phyloP scores from a whole-genome alignment of 1,140 invertebrate genomes.

The Copidosoma floridanum region DNA sequence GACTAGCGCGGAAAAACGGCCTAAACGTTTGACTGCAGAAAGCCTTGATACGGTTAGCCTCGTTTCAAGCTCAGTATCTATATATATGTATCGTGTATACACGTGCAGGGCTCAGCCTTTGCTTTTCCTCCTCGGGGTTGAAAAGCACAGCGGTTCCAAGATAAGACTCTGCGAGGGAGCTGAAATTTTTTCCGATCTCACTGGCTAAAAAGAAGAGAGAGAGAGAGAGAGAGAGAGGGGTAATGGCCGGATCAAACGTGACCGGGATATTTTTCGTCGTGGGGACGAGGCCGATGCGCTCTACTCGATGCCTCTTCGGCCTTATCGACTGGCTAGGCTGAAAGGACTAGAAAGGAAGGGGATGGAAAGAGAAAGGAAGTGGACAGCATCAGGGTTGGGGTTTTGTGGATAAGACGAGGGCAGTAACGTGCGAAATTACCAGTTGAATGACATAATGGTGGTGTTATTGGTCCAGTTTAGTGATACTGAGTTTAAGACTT shows the following conservation, averaged over 20 bases:
- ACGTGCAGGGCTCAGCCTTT: neutral
- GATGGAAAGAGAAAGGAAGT: neutral
- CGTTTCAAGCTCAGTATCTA: slow-evolving; percentile 27
- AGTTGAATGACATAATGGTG: too few species aligned
- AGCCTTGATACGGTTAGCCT: slow-evolving; percentile 28
- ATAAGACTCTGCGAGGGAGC: too few species aligned
- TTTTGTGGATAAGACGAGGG: too few species aligned
- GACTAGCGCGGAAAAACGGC: too few species aligned
- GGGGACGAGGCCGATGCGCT: neutral
- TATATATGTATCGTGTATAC: slow-evolving; percentile 13
- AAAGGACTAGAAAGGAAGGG: neutral
- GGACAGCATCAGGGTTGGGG: too few species aligned
- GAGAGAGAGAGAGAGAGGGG: neutral
- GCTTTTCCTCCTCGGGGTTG: too few species aligned
- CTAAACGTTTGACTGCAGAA: too few species aligned
- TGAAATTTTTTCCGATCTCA: too few species aligned
- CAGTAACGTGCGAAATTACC: neutral
- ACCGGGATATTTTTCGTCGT: neutral
- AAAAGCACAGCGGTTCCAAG: neutral
- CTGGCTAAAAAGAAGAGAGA: too few species aligned
- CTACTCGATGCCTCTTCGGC: neutral
- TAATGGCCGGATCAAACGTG: neutral
- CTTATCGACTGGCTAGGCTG: too few species aligned
- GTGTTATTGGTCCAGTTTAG: too few species aligned
- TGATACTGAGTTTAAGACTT: too few species aligned